Evolutionary conservation across 2,797 vertebrate genomes (phyloP).

Genomic region (Typhlichthys subterraneus): DNA sequence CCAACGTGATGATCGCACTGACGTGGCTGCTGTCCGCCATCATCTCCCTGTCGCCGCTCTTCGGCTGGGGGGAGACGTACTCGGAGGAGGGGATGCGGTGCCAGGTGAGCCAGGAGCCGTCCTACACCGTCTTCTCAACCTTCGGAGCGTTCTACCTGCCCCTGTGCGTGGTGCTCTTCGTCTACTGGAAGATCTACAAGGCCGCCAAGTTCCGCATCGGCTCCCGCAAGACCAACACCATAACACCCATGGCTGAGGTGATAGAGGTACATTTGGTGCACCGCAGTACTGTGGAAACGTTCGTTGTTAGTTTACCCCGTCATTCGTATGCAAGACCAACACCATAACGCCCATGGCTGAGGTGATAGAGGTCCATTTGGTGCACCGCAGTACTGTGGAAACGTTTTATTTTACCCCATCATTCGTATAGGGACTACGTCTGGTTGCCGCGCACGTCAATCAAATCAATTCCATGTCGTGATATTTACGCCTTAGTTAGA

Average conservation of each 20-base stretch:
- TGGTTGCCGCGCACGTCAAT: constrained; percentile 9
- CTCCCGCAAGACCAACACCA: constrained; percentile 87
- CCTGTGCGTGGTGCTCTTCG: constrained; percentile 94
- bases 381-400: not conserved
- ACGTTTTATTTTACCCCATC: not conserved
- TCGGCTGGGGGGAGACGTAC: constrained; percentile 95
- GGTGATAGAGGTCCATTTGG: constrained; percentile 76
- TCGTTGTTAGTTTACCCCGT: too few relatives aligned
- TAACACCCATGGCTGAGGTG: constrained; percentile 86
- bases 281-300: constrained; percentile 56
- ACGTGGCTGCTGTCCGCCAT: constrained; percentile 92
- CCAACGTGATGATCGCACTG: constrained; percentile 91
- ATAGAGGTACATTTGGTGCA: constrained; percentile 71
- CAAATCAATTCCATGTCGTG: not conserved
- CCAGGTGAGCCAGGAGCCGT: constrained; percentile 92
- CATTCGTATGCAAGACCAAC: constrained; percentile 78
- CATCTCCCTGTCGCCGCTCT: constrained; percentile 92
- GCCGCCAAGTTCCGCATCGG: constrained; percentile 92
- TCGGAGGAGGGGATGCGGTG: constrained; percentile 82
- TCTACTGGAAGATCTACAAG: constrained; percentile 98
- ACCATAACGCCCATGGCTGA: constrained; percentile 89
- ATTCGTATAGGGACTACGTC: constrained; percentile 8
- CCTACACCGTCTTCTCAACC: constrained; percentile 95
- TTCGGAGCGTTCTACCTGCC: constrained; percentile 96
- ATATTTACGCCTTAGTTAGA: not conserved